Conservation (phyloP, 1,140 invertebrate genomes). For the Protaetia brevitarsis region DNA sequence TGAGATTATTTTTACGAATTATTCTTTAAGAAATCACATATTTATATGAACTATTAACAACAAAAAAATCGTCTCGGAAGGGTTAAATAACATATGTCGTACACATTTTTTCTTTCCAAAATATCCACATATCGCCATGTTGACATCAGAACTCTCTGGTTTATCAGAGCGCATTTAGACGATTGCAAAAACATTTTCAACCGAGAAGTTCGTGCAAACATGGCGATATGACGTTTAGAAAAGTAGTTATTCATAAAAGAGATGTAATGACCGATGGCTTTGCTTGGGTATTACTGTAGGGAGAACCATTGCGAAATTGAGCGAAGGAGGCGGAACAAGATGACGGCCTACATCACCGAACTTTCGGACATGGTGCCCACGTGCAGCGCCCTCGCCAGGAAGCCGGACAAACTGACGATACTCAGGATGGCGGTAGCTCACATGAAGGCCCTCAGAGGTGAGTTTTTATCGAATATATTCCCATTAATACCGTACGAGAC, state of each 20-base stretch:
- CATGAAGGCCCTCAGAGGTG: conserved; percentile 95
- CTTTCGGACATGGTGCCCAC: conserved; percentile 99
- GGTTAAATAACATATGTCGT: no score
- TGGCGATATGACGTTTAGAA: background rate
- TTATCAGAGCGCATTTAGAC: no score
- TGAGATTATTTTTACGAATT: no score
- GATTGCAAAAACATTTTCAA: no score
- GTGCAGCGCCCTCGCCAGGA: conserved; percentile 92
- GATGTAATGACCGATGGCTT: conserved; percentile 54
- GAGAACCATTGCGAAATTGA: conserved; percentile 99
- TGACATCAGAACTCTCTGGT: no score
- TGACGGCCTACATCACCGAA: conserved; percentile 99
- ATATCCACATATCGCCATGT: no score
- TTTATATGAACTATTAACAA: no score
- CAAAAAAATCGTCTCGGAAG: no score
- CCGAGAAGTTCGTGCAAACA: background rate
- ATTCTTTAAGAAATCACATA: no score
- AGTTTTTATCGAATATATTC: conserved; percentile 37
- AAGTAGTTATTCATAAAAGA: background rate
- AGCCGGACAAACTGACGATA: conserved; percentile 99
- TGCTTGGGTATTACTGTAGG: conserved; percentile 63
- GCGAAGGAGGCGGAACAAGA: conserved; percentile 95
- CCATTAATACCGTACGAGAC: no score
- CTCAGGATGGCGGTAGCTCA: conserved; percentile 98
- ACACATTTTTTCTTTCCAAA: no score